Conservation (phyloP, 2,888 invertebrate genomes). For the Polyommatus iphigenia region DNA sequence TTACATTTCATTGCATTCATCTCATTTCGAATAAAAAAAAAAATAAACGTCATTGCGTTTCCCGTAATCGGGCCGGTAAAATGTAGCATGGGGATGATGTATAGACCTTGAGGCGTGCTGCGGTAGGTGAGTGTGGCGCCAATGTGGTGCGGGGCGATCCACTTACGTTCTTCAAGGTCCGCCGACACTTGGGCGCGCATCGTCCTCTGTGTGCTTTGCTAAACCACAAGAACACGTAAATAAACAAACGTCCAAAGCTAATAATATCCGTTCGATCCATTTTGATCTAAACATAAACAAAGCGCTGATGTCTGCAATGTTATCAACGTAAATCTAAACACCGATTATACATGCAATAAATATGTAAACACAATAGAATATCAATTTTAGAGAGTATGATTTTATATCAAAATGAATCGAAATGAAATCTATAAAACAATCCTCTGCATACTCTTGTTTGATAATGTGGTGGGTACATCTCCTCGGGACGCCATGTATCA, state of each 20-base stretch:
- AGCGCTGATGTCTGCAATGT: neutral
- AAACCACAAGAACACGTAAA: slow-evolving; percentile 28
- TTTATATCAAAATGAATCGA: neutral
- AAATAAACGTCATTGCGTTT: slow-evolving; percentile 22
- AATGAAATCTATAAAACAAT: neutral
- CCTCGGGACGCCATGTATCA: neutral
- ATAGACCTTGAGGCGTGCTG: slow-evolving; percentile 87
- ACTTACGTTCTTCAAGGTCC: slow-evolving; percentile 88
- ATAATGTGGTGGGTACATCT: neutral
- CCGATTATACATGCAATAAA: no score
- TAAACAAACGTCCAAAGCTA: neutral
- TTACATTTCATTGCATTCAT: neutral
- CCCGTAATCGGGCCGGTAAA: slow-evolving; percentile 32
- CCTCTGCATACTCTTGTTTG: neutral
- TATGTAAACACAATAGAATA: no score
- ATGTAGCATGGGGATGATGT: slow-evolving; percentile 59
- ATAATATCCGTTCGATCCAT: neutral
- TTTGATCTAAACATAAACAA: neutral
- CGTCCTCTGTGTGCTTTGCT: slow-evolving; percentile 81
- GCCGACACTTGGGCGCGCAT: slow-evolving; percentile 85
- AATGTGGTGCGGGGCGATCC: slow-evolving; percentile 86
- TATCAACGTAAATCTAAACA: neutral
- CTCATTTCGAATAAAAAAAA: slow-evolving; percentile 10
- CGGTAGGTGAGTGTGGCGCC: slow-evolving; percentile 90
- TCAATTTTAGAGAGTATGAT: no score